A percentile compares a stretch with the other conserved stretches of the same genome.
These are phyloP conservation scores for Drosophila kambysellisi DNA, from an alignment of 2,888 invertebrate species.

Conservation along the genomic window DNA sequence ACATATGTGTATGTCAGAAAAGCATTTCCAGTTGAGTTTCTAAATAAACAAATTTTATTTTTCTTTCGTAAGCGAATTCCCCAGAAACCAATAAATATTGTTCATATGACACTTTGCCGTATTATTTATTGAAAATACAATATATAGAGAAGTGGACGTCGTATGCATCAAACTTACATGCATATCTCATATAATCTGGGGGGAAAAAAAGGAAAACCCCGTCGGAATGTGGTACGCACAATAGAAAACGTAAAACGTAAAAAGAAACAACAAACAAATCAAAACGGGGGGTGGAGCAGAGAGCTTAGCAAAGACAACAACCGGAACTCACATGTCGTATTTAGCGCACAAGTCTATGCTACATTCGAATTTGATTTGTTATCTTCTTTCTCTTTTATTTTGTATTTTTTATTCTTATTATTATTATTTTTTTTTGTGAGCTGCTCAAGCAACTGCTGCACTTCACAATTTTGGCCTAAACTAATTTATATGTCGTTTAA, in stretches of 20 bases:
- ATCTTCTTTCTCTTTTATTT: neutral
- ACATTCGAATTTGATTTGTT: slow-evolving; percentile 35
- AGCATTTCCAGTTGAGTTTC: slow-evolving; percentile 3
- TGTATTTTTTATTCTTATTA: neutral
- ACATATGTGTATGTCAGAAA: neutral
- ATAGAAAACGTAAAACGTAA: slow-evolving; percentile 1
- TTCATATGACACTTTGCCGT: neutral
- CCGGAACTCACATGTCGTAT: slow-evolving; percentile 58
- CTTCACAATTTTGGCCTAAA: slow-evolving; percentile 9
- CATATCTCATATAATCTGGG: neutral
- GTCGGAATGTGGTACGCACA: slow-evolving; percentile 36
- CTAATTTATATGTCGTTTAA: slow-evolving; percentile 26
- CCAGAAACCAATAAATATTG: neutral
- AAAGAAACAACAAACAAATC: slow-evolving; percentile 21
- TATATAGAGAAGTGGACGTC: neutral
- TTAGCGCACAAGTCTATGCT: slow-evolving; percentile 50
- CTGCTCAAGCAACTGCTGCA: slow-evolving; percentile 1
- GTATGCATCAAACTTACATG: neutral
- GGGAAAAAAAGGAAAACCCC: slow-evolving; percentile 15
- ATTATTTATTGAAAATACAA: neutral
- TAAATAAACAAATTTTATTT: neutral
- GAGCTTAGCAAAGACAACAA: slow-evolving; percentile 53
- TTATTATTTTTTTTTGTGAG: neutral
- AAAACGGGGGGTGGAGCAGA: neutral
- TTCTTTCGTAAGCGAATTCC: slow-evolving; percentile 6